Evolutionary conservation across 23 tunicate species (phyloP).

Genomic region (Phallusia fumigata): DNA sequence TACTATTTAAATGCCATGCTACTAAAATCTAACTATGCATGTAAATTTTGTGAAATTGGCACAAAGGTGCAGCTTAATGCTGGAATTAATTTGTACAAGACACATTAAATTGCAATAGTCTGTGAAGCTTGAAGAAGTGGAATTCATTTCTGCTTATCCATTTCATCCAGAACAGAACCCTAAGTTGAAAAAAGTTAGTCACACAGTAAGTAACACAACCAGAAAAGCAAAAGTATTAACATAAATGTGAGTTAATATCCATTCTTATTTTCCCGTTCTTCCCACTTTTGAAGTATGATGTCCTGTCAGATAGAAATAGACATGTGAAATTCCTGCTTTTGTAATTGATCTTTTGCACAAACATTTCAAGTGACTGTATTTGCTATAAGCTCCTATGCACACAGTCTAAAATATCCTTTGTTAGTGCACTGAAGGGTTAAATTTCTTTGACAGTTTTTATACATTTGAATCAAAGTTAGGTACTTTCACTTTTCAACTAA

Average conservation of each 20-base stretch:
- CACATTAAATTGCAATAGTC: neutral
- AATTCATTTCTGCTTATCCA: conserved; percentile 9
- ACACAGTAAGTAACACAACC: neutral
- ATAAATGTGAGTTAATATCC: neutral
- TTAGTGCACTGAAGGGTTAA: neutral
- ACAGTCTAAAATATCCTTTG: too few species aligned
- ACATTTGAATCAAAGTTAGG: too few species aligned
- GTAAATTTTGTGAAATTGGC: too few species aligned
- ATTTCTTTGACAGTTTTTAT: neutral
- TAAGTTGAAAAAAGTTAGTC: neutral
- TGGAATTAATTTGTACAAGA: neutral
- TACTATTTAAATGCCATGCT: too few species aligned
- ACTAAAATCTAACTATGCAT: too few species aligned
- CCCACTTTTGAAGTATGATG: conserved; percentile 52
- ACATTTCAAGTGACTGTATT: too few species aligned
- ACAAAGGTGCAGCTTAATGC: too few species aligned
- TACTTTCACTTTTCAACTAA: too few species aligned
- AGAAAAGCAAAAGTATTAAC: neutral
- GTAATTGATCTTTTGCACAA: too few species aligned
- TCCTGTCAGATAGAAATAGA: conserved; percentile 25
- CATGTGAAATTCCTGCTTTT: too few species aligned
- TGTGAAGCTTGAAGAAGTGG: neutral
- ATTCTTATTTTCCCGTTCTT: conserved; percentile 44
- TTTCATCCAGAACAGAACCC: conserved; percentile 18
- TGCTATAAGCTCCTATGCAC: too few species aligned